phyloP scores from a whole-genome alignment of 2,113 vertebrate genomes.

The Onychorhynchus coronatus region DNA sequence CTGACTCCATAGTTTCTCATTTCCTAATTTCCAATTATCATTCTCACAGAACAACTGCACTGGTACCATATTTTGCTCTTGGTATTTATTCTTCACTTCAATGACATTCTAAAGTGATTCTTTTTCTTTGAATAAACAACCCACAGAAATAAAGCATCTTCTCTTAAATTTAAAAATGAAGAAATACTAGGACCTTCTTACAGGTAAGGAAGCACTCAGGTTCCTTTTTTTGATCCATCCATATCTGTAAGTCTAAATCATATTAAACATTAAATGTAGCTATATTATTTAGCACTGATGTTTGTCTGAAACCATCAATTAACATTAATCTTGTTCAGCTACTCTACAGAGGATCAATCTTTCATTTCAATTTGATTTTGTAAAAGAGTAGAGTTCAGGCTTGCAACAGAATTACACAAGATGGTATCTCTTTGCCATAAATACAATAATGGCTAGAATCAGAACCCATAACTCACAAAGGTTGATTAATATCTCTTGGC shows the following conservation, averaged over 20 bases:
- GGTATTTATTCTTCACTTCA: not conserved
- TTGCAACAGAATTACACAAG: not conserved
- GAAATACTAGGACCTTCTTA: not conserved
- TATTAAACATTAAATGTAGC: not conserved
- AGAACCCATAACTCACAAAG: not conserved
- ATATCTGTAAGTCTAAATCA: not conserved
- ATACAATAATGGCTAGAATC: not conserved
- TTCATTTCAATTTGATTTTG: not conserved
- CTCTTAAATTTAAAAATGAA: not conserved
- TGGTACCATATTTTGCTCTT: not conserved
- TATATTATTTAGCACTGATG: not conserved
- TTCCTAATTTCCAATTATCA: not conserved
- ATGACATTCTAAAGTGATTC: not conserved
- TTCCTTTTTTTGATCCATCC: not conserved
- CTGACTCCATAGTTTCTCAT: not conserved
- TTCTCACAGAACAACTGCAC: not conserved
- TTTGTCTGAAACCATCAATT: slow-evolving; percentile 1
- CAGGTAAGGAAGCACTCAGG: not conserved
- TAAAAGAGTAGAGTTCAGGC: not conserved
- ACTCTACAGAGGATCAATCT: not conserved
- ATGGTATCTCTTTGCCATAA: not conserved
- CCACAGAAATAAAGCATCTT: not conserved
- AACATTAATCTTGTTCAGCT: not conserved
- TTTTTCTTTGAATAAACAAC: not conserved
- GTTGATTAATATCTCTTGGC: not conserved